Evolutionary conservation across 2,797 vertebrate species (phyloP), one percentile per base, ranked within the genome.

Genomic region (Gymnothorax reevesii): DNA sequence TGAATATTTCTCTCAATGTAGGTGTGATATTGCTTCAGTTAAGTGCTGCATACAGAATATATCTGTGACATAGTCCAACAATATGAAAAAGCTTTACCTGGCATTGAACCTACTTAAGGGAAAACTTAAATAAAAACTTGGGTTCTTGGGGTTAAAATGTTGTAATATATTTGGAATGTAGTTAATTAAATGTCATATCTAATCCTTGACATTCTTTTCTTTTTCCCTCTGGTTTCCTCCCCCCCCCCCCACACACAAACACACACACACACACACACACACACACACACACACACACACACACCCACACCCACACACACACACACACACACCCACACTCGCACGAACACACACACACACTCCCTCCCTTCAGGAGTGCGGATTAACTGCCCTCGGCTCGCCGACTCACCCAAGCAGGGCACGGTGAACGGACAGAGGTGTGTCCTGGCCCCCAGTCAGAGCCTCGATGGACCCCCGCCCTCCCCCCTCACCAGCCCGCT

Each of bases 401-500:
- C 97, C 57, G 96, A 96, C 66, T 96, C 97, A 90, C 96, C 97
- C 12, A 95, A 96, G 89, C 96, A 97, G 85, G 96, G 95, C 88
- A 96, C 97, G 93, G 94, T 96, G 0, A 96, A 94, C 0, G 96
- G 97, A 3, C 92, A 96, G 94, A 97, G 95, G 88, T 94, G 89
- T 73, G 94, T 96, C 0, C 91, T 98, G 86, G 98, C 97, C 59
- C 95, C 97, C 88, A 94, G 96, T 88, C 92, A 97, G 92, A 98
- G 97, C 90, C 97, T 97, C 0, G 96, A 98, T 85, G 96, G 96
- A 83, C 97, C 96, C 27, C 97, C 96, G 79, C 96, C 97, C 4
- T 99, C 97, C n/a, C 98, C 97, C 0, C 92, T 98, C 92, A 97
- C 97, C 94, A 98, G 97, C 94, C 98, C 97, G 0, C 94, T 98